phyloP scores from a whole-genome alignment of 2,113 vertebrate genomes.

The Myotis davidii region DNA sequence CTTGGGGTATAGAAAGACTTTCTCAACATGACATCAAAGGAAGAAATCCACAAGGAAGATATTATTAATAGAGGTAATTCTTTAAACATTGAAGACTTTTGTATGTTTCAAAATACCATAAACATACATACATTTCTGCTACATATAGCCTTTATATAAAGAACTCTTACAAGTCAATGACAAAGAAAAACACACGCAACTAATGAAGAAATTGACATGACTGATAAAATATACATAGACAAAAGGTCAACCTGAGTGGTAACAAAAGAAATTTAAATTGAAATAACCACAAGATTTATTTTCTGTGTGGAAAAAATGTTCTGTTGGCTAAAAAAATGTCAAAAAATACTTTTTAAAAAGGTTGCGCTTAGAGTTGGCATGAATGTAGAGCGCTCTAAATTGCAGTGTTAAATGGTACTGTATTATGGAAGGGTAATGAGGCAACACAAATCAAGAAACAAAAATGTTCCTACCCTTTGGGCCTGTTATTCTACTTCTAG shows the following conservation, averaged over 20 bases:
- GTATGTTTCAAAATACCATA: not conserved
- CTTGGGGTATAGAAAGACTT: not conserved
- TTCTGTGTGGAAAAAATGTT: not conserved
- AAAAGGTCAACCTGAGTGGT: not conserved
- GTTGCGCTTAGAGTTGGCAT: not conserved
- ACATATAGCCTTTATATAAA: not conserved
- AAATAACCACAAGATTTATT: not conserved
- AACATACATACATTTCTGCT: not conserved
- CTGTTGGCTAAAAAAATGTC: not conserved
- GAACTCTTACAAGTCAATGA: not conserved
- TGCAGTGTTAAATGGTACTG: not conserved
- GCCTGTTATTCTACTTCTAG: not conserved
- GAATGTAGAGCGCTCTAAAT: not conserved
- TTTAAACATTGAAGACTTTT: not conserved
- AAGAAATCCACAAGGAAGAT: not conserved
- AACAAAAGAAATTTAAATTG: constrained; percentile 22
- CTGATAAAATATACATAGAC: not conserved
- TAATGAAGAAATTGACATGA: not conserved
- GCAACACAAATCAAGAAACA: not conserved
- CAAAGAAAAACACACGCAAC: not conserved
- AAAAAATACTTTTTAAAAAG: not conserved
- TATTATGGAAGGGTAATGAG: not conserved
- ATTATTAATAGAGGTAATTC: not conserved
- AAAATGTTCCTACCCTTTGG: not conserved
- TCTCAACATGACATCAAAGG: not conserved